Evolutionary conservation across 2,113 vertebrate genomes (phyloP), one percentile per base, ranked within the genome.

Genomic region (Enhydra lutris): DNA sequence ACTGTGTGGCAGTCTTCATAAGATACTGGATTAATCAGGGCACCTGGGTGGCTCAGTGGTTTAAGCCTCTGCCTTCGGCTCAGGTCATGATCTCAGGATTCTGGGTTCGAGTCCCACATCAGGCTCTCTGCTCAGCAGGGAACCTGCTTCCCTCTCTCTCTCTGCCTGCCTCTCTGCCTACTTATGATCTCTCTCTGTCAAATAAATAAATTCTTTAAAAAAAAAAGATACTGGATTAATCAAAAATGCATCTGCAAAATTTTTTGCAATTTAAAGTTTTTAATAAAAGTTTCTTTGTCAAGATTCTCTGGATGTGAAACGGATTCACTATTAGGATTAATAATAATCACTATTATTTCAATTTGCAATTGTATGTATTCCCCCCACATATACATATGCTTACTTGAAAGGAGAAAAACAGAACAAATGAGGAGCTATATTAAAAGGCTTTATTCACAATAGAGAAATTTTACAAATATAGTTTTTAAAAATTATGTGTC

Each of bases 401-500:
- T 87, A 71, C 6, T 83, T 79, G 93, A 88, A 89, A 85, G 86
- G 52, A 96, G 42, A 97, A 97, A 98, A 97, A 97, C 2, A 26
- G 26, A 96, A 97, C 95, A 93, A 91, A 96, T 98, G 96, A 98
- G 98, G 97, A 98, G 98, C 98, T 99, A 98, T 99, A 99, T 99
- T 99, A 99, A 99, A 99, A 99, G 99, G 99, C 99, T 99, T 99
- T 99, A 99, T 99, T 99, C 99, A 99, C 99, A 99, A 99, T 99
- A 99, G 99, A 99, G 99, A 99, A 99, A 99, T 99, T 99, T 99
- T 99, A 99, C 99, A 99, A 99, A 99, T 99, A 99, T 99, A 99
- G 98, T 99, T 99, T 99, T 99, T 99, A 99, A 99, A 99, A 99
- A 99, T 99, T 99, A 99, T 99, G 99, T 99, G 98, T 99, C 99